Conservation (phyloP, 2,113 vertebrate genomes). For the Colistium nudipinnis region DNA sequence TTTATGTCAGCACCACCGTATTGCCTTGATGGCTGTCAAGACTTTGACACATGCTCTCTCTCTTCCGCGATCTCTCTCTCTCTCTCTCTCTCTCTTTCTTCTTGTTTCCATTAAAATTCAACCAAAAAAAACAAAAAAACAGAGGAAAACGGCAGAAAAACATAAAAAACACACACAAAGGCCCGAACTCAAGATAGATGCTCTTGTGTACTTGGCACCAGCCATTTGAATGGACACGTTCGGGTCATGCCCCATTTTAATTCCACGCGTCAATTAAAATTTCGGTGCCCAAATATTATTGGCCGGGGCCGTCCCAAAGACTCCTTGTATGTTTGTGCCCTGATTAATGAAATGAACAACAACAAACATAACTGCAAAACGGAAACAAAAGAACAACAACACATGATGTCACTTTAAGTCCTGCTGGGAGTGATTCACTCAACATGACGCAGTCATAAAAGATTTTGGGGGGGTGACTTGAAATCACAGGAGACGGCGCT, state of each 20-base stretch:
- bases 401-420: conserved; percentile 6
- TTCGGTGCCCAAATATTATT: neutral
- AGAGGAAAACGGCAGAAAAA: conserved; percentile 41
- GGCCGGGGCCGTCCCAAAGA: neutral
- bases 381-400: neutral
- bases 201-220: conserved; percentile 12
- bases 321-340: neutral
- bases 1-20: conserved; percentile 81
- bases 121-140: conserved; percentile 60
- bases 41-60: conserved; percentile 79
- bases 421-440: conserved; percentile 8
- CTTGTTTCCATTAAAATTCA: conserved; percentile 74
- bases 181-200: conserved; percentile 16
- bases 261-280: conserved; percentile 6
- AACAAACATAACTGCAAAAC: neutral
- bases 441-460: conserved; percentile 33
- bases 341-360: conserved; percentile 1
- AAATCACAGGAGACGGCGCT: conserved; percentile 67
- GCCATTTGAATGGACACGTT: neutral
- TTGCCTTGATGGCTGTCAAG: conserved; percentile 82
- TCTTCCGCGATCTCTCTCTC: conserved; percentile 63
- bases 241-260: conserved; percentile 2
- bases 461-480: conserved; percentile 54
- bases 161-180: conserved; percentile 48
- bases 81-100: conserved; percentile 42